These are phyloP conservation scores for Vanessa tameamea DNA, from an alignment of 1,140 invertebrate species.

Conservation along the genomic window DNA sequence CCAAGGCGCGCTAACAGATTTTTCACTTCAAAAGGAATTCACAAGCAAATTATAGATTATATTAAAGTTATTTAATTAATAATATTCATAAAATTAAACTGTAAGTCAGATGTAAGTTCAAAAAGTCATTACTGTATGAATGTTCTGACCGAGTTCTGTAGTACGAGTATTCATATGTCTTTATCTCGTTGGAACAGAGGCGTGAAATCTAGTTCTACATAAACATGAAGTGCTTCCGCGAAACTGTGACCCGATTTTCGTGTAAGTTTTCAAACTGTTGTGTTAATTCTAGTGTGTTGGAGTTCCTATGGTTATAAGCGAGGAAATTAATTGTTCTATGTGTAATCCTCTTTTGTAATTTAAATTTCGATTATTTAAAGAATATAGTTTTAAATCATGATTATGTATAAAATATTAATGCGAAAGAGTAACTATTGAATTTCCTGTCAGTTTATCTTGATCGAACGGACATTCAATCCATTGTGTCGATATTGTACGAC, in stretches of 20 bases:
- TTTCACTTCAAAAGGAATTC: background rate
- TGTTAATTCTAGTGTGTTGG: background rate
- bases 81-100: background rate
- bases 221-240: background rate
- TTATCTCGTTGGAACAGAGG: slow-evolving; percentile 23
- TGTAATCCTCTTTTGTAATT: too few relatives aligned
- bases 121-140: slow-evolving; percentile 16
- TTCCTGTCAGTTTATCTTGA: too few relatives aligned
- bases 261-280: background rate
- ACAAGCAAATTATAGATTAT: background rate
- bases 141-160: slow-evolving; percentile 14
- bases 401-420: too few relatives aligned
- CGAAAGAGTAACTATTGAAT: too few relatives aligned
- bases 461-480: too few relatives aligned
- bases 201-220: slow-evolving; percentile 20
- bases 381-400: too few relatives aligned
- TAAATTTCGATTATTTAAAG: too few relatives aligned
- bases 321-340: too few relatives aligned
- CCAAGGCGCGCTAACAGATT: too few relatives aligned
- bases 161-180: background rate
- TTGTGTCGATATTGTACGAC: too few relatives aligned
- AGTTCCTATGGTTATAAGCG: background rate
- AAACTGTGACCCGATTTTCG: slow-evolving; percentile 19
- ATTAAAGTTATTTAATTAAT: background rate
- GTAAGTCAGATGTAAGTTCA: slow-evolving; percentile 11